A percentile compares a stretch with the other conserved stretches of the same genome.
Evolutionary conservation across 2,113 vertebrate genomes (phyloP).

Genomic region (Trichomycterus rosablanca): DNA sequence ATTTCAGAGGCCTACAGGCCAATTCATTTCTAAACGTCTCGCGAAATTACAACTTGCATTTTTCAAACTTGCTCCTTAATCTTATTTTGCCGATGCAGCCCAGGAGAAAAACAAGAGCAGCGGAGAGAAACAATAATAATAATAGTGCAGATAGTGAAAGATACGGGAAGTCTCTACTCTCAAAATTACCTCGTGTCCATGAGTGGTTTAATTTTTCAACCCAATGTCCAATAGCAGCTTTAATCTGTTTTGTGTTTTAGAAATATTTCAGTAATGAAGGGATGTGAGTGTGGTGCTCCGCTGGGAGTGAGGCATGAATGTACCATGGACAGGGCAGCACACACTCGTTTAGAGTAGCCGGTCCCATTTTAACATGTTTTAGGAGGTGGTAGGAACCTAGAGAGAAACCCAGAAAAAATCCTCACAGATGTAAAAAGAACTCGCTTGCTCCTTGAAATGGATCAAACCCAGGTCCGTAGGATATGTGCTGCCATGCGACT

Average conservation of each 20-base stretch:
- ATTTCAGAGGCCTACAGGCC: slow-evolving; percentile 45
- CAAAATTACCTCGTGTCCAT: slow-evolving; percentile 14
- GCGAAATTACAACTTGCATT: slow-evolving; percentile 57
- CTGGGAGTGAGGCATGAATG: too few species aligned
- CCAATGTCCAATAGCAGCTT: not conserved
- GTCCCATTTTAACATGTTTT: too few species aligned
- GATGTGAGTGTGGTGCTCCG: slow-evolving; percentile 4
- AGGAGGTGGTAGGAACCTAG: too few species aligned
- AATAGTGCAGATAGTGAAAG: slow-evolving; percentile 5
- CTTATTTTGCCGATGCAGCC: slow-evolving; percentile 35
- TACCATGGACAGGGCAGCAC: too few species aligned
- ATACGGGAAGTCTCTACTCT: slow-evolving; percentile 2
- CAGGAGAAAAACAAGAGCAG: slow-evolving; percentile 5
- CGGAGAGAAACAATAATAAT: slow-evolving; percentile 6
- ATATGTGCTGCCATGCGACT: too few species aligned
- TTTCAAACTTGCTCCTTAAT: slow-evolving; percentile 51
- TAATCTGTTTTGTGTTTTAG: not conserved
- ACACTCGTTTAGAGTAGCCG: too few species aligned
- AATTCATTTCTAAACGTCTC: slow-evolving; percentile 56
- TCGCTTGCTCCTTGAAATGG: too few species aligned
- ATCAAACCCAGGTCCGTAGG: too few species aligned
- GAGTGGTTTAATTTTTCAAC: slow-evolving; percentile 10
- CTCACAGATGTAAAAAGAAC: too few species aligned
- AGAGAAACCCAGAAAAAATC: too few species aligned
- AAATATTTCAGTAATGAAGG: slow-evolving; percentile 16